phyloP scores from a whole-genome alignment of 1,140 invertebrate species.

The Pectinophora gossypiella region DNA sequence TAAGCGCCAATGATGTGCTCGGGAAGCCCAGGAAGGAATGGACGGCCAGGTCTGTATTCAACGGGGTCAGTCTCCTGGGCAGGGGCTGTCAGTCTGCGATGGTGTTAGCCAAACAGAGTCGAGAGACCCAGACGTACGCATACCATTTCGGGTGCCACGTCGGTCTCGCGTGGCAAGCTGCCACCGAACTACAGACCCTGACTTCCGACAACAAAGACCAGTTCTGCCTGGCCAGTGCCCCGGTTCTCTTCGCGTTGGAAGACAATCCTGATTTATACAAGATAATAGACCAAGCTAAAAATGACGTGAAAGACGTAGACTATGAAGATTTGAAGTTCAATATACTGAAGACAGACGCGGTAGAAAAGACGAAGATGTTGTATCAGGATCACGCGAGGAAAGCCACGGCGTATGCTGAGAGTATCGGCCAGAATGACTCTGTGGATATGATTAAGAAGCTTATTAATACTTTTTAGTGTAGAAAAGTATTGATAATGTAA shows the following conservation, averaged over 20 bases:
- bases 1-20: constrained; percentile 72
- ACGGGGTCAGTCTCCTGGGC: constrained; percentile 85
- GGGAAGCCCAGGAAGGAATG: constrained; percentile 85
- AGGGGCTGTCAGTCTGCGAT: constrained; percentile 89
- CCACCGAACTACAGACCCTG: constrained; percentile 75
- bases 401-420: constrained; percentile 52
- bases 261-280: constrained; percentile 80
- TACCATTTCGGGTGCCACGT: constrained; percentile 91
- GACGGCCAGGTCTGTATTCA: constrained; percentile 87
- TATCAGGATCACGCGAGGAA: constrained; percentile 60
- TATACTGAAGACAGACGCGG: constrained; percentile 79
- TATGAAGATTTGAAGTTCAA: constrained; percentile 82
- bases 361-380: constrained; percentile 54
- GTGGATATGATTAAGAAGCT: constrained; percentile 65
- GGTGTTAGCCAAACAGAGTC: constrained; percentile 83
- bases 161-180: constrained; percentile 88
- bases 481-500: too few relatives aligned
- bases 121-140: constrained; percentile 80
- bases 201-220: constrained; percentile 62
- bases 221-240: constrained; percentile 84
- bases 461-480: constrained; percentile 50
- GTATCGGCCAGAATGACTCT: constrained; percentile 54
- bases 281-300: constrained; percentile 80
- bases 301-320: constrained; percentile 81
- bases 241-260: constrained; percentile 86